Base-by-base conservation (phyloP, 2,113 vertebrate species). In the Maccullochella peelii region DNA sequence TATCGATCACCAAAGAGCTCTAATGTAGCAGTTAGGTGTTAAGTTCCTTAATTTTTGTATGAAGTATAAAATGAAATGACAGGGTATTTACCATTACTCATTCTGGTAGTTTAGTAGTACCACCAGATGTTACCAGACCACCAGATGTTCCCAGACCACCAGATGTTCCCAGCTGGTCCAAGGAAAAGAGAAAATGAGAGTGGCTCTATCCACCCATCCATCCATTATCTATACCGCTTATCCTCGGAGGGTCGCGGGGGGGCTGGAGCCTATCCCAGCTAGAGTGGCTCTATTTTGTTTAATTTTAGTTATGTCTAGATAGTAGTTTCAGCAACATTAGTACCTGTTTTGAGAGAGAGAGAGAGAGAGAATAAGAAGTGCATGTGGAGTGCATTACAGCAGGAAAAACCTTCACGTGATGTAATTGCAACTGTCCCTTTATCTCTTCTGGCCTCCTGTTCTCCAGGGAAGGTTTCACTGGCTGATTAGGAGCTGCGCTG, bases 401-500 rank as follows among this genome's bases (percentile, higher is more conserved):
- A 72, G 74, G 71, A 76, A 84, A 74, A 73, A n/a, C 42, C 27
- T 20, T 59, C 11, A 40, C 30, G 50, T 83, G 72, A 80, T 3
- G 16, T 38, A 23, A 54, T 2, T 38, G 21, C 40, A 81, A 54
- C 69, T 57, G 38, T 61, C 59, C 15, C 33, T 40, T 18, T 75
- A 85, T 90, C 86, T 86, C 77, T 15, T 78, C 58, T 20, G 68
- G 11, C 82, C 83, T 83, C 42, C 68, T 86, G 77, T n/a, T 68
- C n/a, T 44, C 11, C 42, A 57, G 27, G 14, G 23, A 71, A 44
- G 12, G 12, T 80, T 80, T 58, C 14, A 8, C 40, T 42, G 18
- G 4, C 68, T 81, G 85, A 91, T 85, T 65, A 85, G 50, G 15
- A 84, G 52, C 36, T 15, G 16, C 10, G 0, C 69, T 75, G 44